Percentiles rank a stretch among this genome's conserved stretches.
These are phyloP conservation scores for Malacoctenus gilli DNA, from an alignment of 2,797 vertebrate genomes.

Conservation along the genomic window DNA sequence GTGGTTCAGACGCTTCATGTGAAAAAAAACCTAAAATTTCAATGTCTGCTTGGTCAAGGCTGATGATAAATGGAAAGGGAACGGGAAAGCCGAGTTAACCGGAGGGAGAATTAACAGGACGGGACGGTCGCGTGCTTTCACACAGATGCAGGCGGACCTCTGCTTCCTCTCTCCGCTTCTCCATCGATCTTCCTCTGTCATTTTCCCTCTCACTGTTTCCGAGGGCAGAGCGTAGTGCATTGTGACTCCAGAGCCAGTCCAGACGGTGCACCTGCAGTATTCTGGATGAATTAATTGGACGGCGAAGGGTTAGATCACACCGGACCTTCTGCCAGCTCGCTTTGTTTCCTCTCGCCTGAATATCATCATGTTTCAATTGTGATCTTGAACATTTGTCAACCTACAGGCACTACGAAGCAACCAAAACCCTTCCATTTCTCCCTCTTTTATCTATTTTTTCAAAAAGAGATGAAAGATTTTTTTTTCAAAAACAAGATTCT, in stretches of 20 bases:
- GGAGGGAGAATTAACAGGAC: conserved; percentile 62
- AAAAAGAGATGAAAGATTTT: conserved; percentile 13
- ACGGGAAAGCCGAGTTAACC: conserved; percentile 55
- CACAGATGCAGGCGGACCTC: conserved; percentile 82
- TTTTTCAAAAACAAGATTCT: conserved; percentile 31
- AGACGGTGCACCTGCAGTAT: conserved; percentile 66
- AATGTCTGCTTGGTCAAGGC: conserved; percentile 61
- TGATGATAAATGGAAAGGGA: conserved; percentile 66
- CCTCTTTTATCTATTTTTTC: conserved; percentile 21
- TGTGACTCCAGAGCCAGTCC: conserved; percentile 26
- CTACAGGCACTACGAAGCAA: too few relatives aligned
- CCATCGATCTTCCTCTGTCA: conserved; percentile 50
- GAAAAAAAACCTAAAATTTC: conserved; percentile 65
- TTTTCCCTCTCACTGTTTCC: conserved; percentile 32
- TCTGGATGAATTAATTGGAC: conserved; percentile 48
- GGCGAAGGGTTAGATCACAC: conserved; percentile 36
- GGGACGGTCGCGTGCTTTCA: conserved; percentile 53
- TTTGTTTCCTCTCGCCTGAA: too few relatives aligned
- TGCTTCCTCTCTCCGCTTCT: conserved; percentile 67
- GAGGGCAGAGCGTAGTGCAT: conserved; percentile 18
- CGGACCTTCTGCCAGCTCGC: too few relatives aligned
- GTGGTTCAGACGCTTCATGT: conserved; percentile 39
- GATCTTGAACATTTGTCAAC: too few relatives aligned
- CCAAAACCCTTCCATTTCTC: background rate
- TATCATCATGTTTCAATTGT: conserved; percentile 4